A percentile compares a stretch with the other conserved stretches of the same genome.
Conservation (phyloP, 2,888 invertebrate species). For the Aelia acuminata region DNA sequence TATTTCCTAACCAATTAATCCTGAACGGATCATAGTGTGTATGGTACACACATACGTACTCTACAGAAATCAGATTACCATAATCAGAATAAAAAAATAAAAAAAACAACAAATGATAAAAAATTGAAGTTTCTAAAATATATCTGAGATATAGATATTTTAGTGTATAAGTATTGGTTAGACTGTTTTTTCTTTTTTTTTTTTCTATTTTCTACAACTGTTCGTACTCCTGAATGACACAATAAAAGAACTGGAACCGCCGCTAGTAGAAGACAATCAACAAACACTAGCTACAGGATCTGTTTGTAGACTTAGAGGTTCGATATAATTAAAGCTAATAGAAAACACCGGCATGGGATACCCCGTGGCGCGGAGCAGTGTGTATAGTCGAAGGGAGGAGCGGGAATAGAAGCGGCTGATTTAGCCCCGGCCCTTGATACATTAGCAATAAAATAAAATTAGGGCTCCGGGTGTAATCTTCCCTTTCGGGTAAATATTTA, state of each 20-base stretch:
- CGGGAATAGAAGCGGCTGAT: constrained; percentile 43
- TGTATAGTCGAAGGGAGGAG: background rate
- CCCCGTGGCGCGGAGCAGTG: background rate
- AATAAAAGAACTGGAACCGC: background rate
- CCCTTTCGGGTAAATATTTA: constrained; percentile 58
- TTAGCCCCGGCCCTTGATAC: constrained; percentile 52
- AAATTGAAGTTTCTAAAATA: too few relatives aligned
- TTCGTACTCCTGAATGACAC: too few relatives aligned
- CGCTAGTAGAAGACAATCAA: background rate
- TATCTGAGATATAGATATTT: too few relatives aligned
- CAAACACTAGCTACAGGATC: background rate
- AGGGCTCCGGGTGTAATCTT: constrained; percentile 54
- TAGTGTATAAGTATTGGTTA: too few relatives aligned
- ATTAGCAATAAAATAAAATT: constrained; percentile 61
- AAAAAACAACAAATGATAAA: too few relatives aligned
- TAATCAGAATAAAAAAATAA: too few relatives aligned
- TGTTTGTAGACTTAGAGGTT: background rate
- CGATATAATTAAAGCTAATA: constrained; percentile 31
- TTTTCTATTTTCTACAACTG: too few relatives aligned
- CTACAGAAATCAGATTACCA: too few relatives aligned
- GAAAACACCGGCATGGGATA: background rate
- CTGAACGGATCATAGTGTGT: too few relatives aligned
- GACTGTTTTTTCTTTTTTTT: too few relatives aligned
- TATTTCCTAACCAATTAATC: too few relatives aligned
- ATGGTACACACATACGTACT: too few relatives aligned